Base-by-base conservation (phyloP, 1,140 invertebrate genomes). In the Saccostrea cuccullata region DNA sequence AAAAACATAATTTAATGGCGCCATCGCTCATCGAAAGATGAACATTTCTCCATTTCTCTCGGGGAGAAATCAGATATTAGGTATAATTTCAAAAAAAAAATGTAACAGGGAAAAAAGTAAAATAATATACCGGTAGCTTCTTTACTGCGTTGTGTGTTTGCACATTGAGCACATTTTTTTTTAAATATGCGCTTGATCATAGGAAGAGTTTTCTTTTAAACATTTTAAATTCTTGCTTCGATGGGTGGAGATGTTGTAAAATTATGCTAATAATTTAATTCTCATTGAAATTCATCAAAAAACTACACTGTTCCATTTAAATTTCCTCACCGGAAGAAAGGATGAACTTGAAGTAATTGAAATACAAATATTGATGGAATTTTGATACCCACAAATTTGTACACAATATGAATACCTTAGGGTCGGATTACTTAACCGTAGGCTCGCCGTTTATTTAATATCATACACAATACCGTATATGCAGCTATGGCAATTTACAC, bases 391-490 rank as follows among this genome's bases (percentile, higher is more conserved):
- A 4, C 11, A 15, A 77, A 77, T 77, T 77, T 77, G 70, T 77
- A 77, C 70, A 77, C 70, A 77, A 77, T 77, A 77, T 30, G 70
- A 77, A 77, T 77, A 77, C 70, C 70, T 77, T 12, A 77, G 70
- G 26, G 70, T 77, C 26, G 70, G 70, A 77, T 77, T 77, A 77
- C 70, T 26, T 77, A 15, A 77, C 26, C 5, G 26, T 30, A 77
- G 70, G 26, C 13, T 77, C 26, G 70, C 26, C 70, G 26, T 30
- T 77, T 77, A 26, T 77, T 77, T 77, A 77, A 77, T 9, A 30
- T 77, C 70, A 77, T 36, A 77, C 30, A 77, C 26, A 77, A 77
- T 30, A 30, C 70, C 30, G 26, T 20, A 6, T 20, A 64, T 77
- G 70, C 70, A 77, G 30, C 70, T 77, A 77, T 77, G 70, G 30